Evolutionary conservation across 2,113 vertebrate genomes (phyloP).

Genomic region (Octodon degus): DNA sequence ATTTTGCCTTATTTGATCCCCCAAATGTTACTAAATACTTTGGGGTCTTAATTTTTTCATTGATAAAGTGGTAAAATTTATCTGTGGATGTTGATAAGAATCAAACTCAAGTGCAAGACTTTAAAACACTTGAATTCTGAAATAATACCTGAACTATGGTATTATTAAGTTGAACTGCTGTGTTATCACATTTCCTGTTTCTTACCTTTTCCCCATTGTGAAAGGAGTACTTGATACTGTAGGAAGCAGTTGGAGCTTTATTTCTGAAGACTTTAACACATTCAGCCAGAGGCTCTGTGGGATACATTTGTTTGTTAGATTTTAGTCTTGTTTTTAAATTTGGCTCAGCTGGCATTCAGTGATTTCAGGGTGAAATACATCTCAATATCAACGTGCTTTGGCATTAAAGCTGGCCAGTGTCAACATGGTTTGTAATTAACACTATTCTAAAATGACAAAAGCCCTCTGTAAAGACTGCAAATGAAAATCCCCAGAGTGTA

Average conservation of each 20-base stretch:
- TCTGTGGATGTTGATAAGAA: constrained; percentile 11
- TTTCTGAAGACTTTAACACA: not conserved
- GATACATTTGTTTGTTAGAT: not conserved
- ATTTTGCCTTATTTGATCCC: not conserved
- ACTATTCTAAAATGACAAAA: constrained; percentile 21
- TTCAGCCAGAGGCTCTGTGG: not conserved
- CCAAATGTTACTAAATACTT: not conserved
- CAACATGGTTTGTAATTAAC: constrained; percentile 46
- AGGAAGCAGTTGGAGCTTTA: not conserved
- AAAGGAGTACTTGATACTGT: not conserved
- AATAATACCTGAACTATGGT: not conserved
- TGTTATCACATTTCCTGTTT: not conserved
- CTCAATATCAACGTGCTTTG: not conserved
- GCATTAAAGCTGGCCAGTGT: not conserved
- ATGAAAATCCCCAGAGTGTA: not conserved
- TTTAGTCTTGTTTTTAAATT: constrained; percentile 5
- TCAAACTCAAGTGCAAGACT: not conserved
- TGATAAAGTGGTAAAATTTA: not conserved
- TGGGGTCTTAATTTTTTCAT: not conserved
- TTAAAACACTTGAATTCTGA: constrained; percentile 56
- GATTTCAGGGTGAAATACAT: not conserved
- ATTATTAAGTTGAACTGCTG: not conserved
- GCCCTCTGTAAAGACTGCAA: not conserved
- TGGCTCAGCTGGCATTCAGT: not conserved
- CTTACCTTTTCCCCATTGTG: not conserved